Percentiles rank a stretch among this genome's conserved stretches.
Conservation (phyloP, 2,888 invertebrate species). For the Trichogramma dendrolimi region DNA sequence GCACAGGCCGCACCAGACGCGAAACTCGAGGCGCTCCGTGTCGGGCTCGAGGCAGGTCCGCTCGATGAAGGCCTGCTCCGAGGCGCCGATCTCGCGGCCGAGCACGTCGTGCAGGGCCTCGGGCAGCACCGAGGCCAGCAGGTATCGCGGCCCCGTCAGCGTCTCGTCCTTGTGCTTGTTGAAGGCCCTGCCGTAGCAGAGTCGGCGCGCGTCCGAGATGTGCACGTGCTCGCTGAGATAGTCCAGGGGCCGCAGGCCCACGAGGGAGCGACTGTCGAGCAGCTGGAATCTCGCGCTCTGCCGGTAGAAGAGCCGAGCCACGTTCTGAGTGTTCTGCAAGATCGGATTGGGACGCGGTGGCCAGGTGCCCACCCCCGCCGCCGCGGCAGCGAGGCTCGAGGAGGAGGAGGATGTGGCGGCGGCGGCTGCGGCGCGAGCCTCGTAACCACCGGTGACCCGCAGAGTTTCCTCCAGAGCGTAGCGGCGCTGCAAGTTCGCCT, state of each 20-base stretch:
- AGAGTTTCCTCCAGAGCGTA: slow-evolving; percentile 68
- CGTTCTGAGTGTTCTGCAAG: slow-evolving; percentile 49
- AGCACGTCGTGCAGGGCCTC: slow-evolving; percentile 58
- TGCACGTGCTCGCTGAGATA: slow-evolving; percentile 66
- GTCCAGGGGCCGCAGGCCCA: slow-evolving; percentile 63
- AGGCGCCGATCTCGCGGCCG: slow-evolving; percentile 59
- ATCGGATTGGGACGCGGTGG: not conserved
- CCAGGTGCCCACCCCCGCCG: no score
- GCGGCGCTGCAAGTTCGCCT: slow-evolving; percentile 54
- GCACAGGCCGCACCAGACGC: slow-evolving; percentile 75
- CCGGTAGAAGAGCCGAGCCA: slow-evolving; percentile 72
- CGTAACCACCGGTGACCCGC: slow-evolving; percentile 53
- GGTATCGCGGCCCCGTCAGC: slow-evolving; percentile 35
- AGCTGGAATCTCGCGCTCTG: slow-evolving; percentile 72
- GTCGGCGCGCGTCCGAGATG: slow-evolving; percentile 40
- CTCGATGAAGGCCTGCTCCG: slow-evolving; percentile 55
- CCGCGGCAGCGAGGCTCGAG: not conserved
- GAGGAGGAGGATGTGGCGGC: not conserved
- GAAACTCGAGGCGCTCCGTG: slow-evolving; percentile 58
- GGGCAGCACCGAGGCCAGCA: slow-evolving; percentile 33
- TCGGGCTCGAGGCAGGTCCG: slow-evolving; percentile 52
- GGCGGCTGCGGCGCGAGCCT: no score
- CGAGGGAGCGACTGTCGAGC: slow-evolving; percentile 61
- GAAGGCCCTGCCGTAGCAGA: slow-evolving; percentile 41
- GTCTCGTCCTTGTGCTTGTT: slow-evolving; percentile 41